Conservation (phyloP, 2,888 invertebrate genomes). For the Agrochola litura region DNA sequence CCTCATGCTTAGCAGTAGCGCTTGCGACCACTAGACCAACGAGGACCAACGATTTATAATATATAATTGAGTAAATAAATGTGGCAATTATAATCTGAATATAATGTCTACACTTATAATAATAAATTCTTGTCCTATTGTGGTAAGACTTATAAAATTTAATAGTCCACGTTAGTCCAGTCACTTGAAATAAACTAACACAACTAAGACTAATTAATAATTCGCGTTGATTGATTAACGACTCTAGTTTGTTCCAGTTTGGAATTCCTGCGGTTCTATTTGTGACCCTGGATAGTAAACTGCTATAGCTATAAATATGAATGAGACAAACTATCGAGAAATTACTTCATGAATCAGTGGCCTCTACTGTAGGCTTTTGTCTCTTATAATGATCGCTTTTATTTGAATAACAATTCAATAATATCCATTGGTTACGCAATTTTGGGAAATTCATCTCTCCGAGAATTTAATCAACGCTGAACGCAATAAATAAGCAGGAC, state of each 20-base stretch:
- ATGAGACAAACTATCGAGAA: conserved; percentile 10
- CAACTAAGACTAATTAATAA: conserved; percentile 48
- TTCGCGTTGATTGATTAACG: conserved; percentile 44
- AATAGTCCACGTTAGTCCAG: conserved; percentile 15
- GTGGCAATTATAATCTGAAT: background rate
- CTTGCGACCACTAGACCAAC: no score
- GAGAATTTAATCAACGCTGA: conserved; percentile 20
- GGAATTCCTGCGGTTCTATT: conserved; percentile 53
- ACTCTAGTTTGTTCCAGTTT: conserved; percentile 38
- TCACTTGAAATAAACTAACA: conserved; percentile 29
- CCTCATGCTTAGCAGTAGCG: no score
- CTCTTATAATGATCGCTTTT: background rate
- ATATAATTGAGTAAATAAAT: background rate
- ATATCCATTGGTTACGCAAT: background rate
- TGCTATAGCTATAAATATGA: background rate
- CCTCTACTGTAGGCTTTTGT: background rate
- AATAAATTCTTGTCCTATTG: conserved; percentile 1
- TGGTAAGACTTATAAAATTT: conserved; percentile 7
- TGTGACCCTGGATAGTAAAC: conserved; percentile 32
- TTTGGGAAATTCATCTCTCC: background rate
- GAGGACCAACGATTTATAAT: no score
- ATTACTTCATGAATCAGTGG: background rate
- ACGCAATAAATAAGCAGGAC: background rate
- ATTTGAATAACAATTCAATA: background rate
- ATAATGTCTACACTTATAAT: conserved; percentile 7